Evolutionary conservation across 2,113 vertebrate genomes (phyloP), one percentile per base, ranked within the genome.

Genomic region (Phaethornis superciliosus): DNA sequence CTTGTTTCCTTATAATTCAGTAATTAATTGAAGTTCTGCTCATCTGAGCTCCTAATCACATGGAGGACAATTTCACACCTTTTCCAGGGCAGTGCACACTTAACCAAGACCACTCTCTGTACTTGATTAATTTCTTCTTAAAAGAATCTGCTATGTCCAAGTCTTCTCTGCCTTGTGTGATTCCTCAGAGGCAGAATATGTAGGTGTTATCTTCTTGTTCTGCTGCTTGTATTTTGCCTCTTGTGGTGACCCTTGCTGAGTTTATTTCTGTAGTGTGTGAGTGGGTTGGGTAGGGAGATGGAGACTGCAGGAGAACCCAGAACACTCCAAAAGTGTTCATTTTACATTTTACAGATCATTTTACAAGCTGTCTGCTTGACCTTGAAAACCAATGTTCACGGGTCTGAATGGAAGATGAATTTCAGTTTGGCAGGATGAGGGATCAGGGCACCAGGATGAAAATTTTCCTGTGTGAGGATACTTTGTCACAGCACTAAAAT

Each of bases 291-390:
- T 94, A 88, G 85, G 88, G 82, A 81, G 83, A 71, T 59, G 33
- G 67, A 90, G 83, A 46, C 47, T 35, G 54, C 68, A 77, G 87
- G 40, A 79, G 78, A 93, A 85, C 81, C 69, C 27, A 37, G 62
- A 59, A 68, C 28, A 5, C 12, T 72, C n/a, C 51, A 33, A 79
- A 69, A 60, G 46, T 13, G 3, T n/a, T n/a, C n/a, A n/a, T n/a
- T n/a, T n/a, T n/a, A n/a, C n/a, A n/a, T n/a, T n/a, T n/a, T n/a
- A n/a, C 4, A 24, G 42, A 77, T 17, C 17, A 14, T 65, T 95
- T 92, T 93, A 67, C 67, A 94, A 85, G 47, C 62, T 93, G 35
- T 12, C 27, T 92, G 49, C 35, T 28, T 92, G 76, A 90, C 81
- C 80, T 94, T 96, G 80, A 76, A 62, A 88, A 85, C 71, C 15